Evolutionary conservation across 2,797 vertebrate genomes (phyloP).

Genomic region (Erethizon dorsatum): DNA sequence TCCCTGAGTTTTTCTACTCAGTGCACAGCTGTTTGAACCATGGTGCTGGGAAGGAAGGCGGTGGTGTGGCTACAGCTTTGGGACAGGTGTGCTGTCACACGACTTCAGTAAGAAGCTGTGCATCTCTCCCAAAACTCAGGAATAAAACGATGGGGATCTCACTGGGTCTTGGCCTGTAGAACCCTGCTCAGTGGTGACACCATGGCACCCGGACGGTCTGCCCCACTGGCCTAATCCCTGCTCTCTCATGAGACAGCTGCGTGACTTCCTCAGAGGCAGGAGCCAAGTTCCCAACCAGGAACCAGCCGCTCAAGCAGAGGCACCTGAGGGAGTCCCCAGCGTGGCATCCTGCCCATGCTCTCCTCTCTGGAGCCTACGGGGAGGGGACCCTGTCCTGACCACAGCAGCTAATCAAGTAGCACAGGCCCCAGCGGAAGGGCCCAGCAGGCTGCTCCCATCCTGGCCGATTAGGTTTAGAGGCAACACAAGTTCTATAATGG

Average conservation of each 20-base stretch:
- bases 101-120: neutral
- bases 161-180: neutral
- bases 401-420: neutral
- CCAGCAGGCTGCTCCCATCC: neutral
- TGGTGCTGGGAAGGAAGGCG: neutral
- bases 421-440: neutral
- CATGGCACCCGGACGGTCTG: fast-evolving
- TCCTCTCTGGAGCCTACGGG: neutral
- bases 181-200: neutral
- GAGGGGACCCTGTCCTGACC: neutral
- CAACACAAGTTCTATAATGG: neutral
- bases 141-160: neutral
- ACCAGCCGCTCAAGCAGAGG: neutral
- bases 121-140: neutral
- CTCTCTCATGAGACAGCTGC: neutral
- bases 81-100: neutral
- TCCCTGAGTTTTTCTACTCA: neutral
- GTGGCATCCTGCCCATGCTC: neutral
- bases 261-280: neutral
- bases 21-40: neutral
- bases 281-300: neutral
- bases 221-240: neutral
- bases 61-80: neutral
- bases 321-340: neutral
- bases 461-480: neutral